Conservation (phyloP, 2,113 vertebrate genomes). For the Calonectris borealis region DNA sequence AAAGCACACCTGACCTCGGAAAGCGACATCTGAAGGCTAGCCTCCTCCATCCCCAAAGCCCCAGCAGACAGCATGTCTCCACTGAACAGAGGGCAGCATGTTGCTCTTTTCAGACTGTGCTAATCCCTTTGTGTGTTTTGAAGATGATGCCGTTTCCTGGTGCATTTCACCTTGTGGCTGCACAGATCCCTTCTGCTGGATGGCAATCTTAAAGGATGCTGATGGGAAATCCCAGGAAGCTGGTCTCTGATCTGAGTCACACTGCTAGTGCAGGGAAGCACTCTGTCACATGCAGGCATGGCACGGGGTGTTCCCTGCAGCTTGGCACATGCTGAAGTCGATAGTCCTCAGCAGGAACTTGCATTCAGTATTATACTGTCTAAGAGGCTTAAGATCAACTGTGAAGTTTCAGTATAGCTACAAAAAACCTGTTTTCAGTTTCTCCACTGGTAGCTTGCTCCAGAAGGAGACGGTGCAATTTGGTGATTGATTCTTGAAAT, state of each 20-base stretch:
- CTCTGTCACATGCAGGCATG: neutral
- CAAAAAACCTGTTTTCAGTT: neutral
- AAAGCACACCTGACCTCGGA: neutral
- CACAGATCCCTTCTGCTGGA: slow-evolving; percentile 21
- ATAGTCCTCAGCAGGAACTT: slow-evolving; percentile 37
- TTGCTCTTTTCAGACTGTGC: neutral
- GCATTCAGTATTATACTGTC: neutral
- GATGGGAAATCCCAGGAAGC: neutral
- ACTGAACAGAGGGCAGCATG: neutral
- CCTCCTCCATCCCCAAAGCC: neutral
- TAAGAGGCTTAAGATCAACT: slow-evolving; percentile 42
- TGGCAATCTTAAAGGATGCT: neutral
- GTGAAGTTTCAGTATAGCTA: neutral
- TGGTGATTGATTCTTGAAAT: neutral
- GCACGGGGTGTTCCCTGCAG: neutral
- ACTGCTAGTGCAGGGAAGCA: neutral
- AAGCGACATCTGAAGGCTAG: neutral
- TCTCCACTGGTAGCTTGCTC: neutral
- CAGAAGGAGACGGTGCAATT: neutral
- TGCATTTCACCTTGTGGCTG: neutral
- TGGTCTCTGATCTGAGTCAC: slow-evolving; percentile 23
- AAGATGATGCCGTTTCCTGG: slow-evolving; percentile 6
- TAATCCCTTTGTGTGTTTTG: neutral
- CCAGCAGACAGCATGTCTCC: neutral
- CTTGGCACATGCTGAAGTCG: neutral